Evolutionary conservation across 2,888 invertebrate genomes (phyloP).

Genomic region (Philhelius pedissequus): DNA sequence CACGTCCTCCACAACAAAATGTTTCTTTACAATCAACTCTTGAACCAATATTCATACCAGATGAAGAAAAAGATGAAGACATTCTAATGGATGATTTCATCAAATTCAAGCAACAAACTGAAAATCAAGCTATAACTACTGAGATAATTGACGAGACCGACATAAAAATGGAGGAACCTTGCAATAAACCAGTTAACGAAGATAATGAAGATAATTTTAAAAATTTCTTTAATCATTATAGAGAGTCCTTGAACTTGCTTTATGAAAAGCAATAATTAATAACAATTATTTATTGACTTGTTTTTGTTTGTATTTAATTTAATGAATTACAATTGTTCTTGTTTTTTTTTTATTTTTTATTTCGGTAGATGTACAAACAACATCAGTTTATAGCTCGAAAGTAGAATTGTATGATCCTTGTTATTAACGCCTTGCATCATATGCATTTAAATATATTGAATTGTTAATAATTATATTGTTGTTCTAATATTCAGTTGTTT

Average conservation of each 20-base stretch:
- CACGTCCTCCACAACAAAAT: conserved; percentile 10
- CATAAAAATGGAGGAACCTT: conserved; percentile 65
- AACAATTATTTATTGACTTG: neutral
- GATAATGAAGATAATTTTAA: conserved; percentile 72
- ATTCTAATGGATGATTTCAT: conserved; percentile 72
- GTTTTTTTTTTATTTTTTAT: neutral
- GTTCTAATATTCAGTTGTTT: conserved; percentile 10
- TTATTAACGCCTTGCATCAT: conserved; percentile 14
- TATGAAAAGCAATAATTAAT: conserved; percentile 70
- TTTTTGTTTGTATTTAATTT: conserved; percentile 26
- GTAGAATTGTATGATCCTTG: conserved; percentile 28
- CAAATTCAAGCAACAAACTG: conserved; percentile 68
- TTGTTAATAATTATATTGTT: conserved; percentile 37
- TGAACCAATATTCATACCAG: conserved; percentile 70
- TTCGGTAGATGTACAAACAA: conserved; percentile 48
- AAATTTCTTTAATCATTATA: conserved; percentile 72
- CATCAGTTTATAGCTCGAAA: conserved; percentile 35
- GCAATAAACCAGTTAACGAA: conserved; percentile 62
- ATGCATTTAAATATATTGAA: conserved; percentile 46
- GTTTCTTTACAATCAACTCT: conserved; percentile 64
- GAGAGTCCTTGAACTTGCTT: conserved; percentile 70
- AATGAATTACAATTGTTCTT: conserved; percentile 21
- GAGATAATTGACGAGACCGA: conserved; percentile 35
- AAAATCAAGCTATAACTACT: conserved; percentile 34
- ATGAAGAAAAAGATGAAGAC: conserved; percentile 67